Evolutionary conservation across 2,888 invertebrate genomes (phyloP).

Genomic region (Synanthedon myopaeformis): DNA sequence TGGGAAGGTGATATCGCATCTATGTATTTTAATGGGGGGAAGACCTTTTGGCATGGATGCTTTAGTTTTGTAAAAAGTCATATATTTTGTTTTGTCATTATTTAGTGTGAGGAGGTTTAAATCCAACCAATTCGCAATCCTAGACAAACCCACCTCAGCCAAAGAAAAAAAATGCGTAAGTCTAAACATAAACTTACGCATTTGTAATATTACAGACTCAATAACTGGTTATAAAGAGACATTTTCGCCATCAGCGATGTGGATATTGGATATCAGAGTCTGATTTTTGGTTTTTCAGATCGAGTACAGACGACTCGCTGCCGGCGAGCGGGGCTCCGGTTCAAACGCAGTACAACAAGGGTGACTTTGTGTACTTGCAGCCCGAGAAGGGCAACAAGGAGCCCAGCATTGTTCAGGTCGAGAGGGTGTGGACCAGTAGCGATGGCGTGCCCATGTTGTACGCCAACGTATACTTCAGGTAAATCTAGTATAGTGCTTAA

Average conservation of each 20-base stretch:
- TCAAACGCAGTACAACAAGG: conserved; percentile 63
- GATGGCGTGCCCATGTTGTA: conserved; percentile 89
- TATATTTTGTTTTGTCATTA: too few relatives aligned
- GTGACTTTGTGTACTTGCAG: conserved; percentile 93
- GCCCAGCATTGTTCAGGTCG: conserved; percentile 86
- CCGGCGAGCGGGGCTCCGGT: conserved; percentile 51
- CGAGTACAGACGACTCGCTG: conserved; percentile 59
- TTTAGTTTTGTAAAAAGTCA: too few relatives aligned
- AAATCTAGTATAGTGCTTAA: conserved; percentile 1
- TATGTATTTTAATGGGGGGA: too few relatives aligned
- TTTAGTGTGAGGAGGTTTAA: too few relatives aligned
- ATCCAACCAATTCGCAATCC: too few relatives aligned
- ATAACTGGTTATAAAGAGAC: too few relatives aligned
- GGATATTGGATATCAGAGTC: neutral
- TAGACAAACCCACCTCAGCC: too few relatives aligned
- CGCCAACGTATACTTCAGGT: conserved; percentile 86
- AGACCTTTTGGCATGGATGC: too few relatives aligned
- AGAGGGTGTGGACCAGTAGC: conserved; percentile 88
- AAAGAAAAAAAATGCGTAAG: too few relatives aligned
- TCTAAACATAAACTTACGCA: too few relatives aligned
- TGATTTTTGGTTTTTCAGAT: conserved; percentile 21
- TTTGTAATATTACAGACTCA: too few relatives aligned
- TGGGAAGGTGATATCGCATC: too few relatives aligned
- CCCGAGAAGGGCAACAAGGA: conserved; percentile 77
- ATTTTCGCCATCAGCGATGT: neutral